These are phyloP conservation scores for Sinodicranocentrus sp. DNA, from an alignment of 2,888 invertebrate species.

Conservation along the genomic window DNA sequence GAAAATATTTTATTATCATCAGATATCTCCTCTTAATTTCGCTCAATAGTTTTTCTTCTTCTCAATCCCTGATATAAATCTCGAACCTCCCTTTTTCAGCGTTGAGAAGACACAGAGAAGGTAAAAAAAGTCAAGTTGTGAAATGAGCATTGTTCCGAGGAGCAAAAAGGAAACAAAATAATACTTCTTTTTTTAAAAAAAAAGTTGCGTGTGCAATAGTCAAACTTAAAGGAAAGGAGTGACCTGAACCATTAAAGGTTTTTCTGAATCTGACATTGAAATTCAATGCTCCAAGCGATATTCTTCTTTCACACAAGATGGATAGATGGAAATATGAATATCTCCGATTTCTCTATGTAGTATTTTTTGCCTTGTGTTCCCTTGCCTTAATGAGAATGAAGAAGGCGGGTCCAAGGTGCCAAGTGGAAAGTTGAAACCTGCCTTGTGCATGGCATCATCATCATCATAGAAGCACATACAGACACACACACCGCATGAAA, in stretches of 20 bases:
- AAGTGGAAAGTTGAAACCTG: constrained; percentile 68
- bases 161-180: constrained; percentile 30
- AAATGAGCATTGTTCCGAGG: not conserved
- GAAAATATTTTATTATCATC: constrained; percentile 48
- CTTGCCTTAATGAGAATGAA: constrained; percentile 64
- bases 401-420: constrained; percentile 65
- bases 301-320: constrained; percentile 22
- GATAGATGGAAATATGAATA: constrained; percentile 32
- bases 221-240: constrained; percentile 42
- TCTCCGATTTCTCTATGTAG: constrained; percentile 36
- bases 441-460: constrained; percentile 54
- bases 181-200: no score
- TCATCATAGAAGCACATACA: not conserved
- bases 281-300: constrained; percentile 59
- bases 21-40: constrained; percentile 50
- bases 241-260: constrained; percentile 31
- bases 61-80: constrained; percentile 54
- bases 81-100: constrained; percentile 43
- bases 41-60: constrained; percentile 29
- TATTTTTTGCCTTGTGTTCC: constrained; percentile 14
- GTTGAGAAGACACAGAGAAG: not conserved
- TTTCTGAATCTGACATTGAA: constrained; percentile 50
- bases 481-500: constrained; percentile 4
- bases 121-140: not conserved
- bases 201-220: constrained; percentile 47